Conservation (phyloP, 2,113 vertebrate species). For the Myiagra hebetior region DNA sequence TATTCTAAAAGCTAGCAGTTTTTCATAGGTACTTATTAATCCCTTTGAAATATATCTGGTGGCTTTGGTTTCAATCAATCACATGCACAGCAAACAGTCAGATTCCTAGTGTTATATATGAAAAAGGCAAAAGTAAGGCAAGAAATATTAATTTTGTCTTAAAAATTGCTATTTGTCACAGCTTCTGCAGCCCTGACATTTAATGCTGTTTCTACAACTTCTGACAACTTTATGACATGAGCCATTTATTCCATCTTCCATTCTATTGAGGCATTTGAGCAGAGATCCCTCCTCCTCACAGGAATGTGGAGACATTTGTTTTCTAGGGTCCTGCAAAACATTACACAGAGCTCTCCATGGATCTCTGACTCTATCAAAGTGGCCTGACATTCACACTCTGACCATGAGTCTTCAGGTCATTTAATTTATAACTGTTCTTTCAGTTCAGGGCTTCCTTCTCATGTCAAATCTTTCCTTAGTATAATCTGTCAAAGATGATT, state of each 20-base stretch:
- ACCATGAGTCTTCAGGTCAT: background rate
- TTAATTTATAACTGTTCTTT: constrained; percentile 36
- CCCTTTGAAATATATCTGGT: background rate
- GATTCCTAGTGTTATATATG: background rate
- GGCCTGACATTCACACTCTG: background rate
- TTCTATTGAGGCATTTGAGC: background rate
- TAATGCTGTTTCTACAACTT: background rate
- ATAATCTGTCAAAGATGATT: background rate
- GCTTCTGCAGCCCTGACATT: background rate
- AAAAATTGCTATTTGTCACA: background rate
- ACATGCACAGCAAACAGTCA: background rate
- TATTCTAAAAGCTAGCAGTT: background rate
- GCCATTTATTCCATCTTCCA: background rate
- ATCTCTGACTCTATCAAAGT: background rate
- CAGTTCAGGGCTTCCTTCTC: constrained; percentile 23
- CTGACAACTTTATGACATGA: background rate
- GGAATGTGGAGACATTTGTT: background rate
- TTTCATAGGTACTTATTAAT: background rate
- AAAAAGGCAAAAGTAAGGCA: background rate
- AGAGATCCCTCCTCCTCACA: background rate
- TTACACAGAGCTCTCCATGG: background rate
- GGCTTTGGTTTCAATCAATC: background rate
- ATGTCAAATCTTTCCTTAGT: constrained; percentile 8
- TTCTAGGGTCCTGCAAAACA: background rate
- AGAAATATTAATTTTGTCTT: background rate